These are phyloP conservation scores for Pheucticus melanocephalus DNA, from an alignment of 2,113 vertebrate genomes.

Conservation along the genomic window DNA sequence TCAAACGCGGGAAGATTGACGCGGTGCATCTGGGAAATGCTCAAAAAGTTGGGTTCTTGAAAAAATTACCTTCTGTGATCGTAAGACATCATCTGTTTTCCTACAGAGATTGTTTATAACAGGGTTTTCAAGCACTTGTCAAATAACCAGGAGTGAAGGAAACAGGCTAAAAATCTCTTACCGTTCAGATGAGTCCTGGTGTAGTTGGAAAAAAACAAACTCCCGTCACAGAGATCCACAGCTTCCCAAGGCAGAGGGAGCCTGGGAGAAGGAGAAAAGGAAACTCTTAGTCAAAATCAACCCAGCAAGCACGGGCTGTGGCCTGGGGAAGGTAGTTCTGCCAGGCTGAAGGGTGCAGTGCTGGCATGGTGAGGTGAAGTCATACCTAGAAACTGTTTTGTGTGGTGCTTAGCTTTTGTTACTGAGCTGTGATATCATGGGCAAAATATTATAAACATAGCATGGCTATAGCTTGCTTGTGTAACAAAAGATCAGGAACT, in stretches of 20 bases:
- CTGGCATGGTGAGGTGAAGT: constrained; percentile 74
- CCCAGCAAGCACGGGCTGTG: not conserved
- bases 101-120: constrained; percentile 56
- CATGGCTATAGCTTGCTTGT: constrained; percentile 73
- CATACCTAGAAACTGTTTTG: constrained; percentile 75
- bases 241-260: constrained; percentile 61
- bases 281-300: constrained; percentile 31
- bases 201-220: constrained; percentile 40
- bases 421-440: constrained; percentile 84
- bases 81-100: constrained; percentile 55
- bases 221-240: constrained; percentile 37
- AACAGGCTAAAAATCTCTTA: constrained; percentile 56
- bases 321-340: constrained; percentile 44
- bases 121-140: constrained; percentile 65
- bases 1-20: constrained; percentile 56
- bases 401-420: constrained; percentile 72
- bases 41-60: constrained; percentile 62
- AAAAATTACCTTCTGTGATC: constrained; percentile 66
- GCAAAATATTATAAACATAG: constrained; percentile 88
- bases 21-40: constrained; percentile 48
- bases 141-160: constrained; percentile 67
- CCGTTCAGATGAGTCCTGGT: constrained; percentile 34
- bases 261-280: constrained; percentile 61
- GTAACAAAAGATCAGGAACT: constrained; percentile 82
- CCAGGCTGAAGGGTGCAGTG: constrained; percentile 11